Evolutionary conservation across 2,888 invertebrate genomes (phyloP).

Genomic region (Euspilapteryx auroguttella): DNA sequence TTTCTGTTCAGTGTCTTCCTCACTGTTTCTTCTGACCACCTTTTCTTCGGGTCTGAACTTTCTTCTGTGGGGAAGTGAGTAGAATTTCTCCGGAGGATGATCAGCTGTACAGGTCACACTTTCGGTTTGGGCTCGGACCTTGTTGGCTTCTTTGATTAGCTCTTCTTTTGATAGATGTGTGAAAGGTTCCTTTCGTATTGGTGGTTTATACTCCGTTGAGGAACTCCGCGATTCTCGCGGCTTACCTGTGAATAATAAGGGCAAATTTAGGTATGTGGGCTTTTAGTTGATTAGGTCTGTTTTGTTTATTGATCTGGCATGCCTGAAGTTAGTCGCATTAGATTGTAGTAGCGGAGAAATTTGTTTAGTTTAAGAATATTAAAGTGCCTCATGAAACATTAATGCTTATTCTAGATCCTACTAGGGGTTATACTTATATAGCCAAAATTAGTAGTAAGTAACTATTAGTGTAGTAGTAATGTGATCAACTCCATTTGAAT

Average conservation of each 20-base stretch:
- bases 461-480: too few species aligned
- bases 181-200: slow-evolving; percentile 58
- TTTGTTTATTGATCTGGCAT: too few species aligned
- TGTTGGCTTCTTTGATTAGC: slow-evolving; percentile 75
- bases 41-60: slow-evolving; percentile 53
- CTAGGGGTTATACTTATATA: too few species aligned
- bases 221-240: slow-evolving; percentile 40
- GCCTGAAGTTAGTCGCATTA: too few species aligned
- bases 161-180: slow-evolving; percentile 71
- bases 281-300: too few species aligned
- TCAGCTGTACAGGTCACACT: slow-evolving; percentile 69
- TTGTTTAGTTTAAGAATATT: too few species aligned
- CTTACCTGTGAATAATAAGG: slow-evolving; percentile 54
- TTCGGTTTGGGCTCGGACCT: slow-evolving; percentile 73
- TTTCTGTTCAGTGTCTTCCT: slow-evolving; percentile 42
- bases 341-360: too few species aligned
- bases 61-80: slow-evolving; percentile 67
- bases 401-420: too few species aligned
- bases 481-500: too few species aligned
- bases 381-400: too few species aligned
- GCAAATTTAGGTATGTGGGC: too few species aligned
- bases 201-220: slow-evolving; percentile 26
- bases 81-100: slow-evolving; percentile 65
- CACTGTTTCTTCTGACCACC: slow-evolving; percentile 48
- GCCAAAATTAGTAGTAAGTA: too few species aligned